A percentile compares a stretch with the other conserved stretches of the same genome.
These are phyloP conservation scores for Bombus balteatus DNA, from an alignment of 1,140 invertebrate genomes.

Conservation along the genomic window DNA sequence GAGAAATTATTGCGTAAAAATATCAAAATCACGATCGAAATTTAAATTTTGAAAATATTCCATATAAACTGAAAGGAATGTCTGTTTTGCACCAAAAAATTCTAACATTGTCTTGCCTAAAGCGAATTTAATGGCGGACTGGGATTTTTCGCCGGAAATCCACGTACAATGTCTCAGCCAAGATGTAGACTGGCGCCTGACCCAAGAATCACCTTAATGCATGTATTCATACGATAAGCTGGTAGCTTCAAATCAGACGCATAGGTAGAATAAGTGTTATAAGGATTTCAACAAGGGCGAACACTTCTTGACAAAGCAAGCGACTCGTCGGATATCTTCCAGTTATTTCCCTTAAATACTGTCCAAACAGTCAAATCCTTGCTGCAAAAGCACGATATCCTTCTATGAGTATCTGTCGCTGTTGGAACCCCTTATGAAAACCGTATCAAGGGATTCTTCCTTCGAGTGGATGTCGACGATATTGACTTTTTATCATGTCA, in stretches of 20 bases:
- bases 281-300: not conserved
- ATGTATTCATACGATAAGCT: slow-evolving; percentile 70
- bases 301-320: slow-evolving; percentile 32
- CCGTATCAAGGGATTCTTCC: not conserved
- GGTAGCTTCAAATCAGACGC: slow-evolving; percentile 52
- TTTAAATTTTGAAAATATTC: not conserved
- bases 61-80: not conserved
- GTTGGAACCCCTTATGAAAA: not conserved
- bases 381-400: slow-evolving; percentile 20
- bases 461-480: not conserved
- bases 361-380: slow-evolving; percentile 18
- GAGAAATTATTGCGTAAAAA: too few species aligned
- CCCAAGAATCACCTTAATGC: slow-evolving; percentile 65
- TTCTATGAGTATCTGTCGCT: too few species aligned
- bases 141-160: slow-evolving; percentile 38
- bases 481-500: not conserved
- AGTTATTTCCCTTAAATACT: slow-evolving; percentile 28
- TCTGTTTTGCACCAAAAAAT: slow-evolving; percentile 1
- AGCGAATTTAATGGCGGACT: slow-evolving; percentile 40
- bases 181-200: slow-evolving; percentile 22
- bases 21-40: not conserved
- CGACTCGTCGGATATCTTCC: slow-evolving; percentile 1
- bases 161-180: slow-evolving; percentile 47
- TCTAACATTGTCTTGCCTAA: slow-evolving; percentile 5
- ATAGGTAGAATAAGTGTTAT: slow-evolving; percentile 30